A percentile compares a stretch with the other conserved stretches of the same genome.
Conservation (phyloP, 2,888 invertebrate genomes). For the Agrochola lychnidis region DNA sequence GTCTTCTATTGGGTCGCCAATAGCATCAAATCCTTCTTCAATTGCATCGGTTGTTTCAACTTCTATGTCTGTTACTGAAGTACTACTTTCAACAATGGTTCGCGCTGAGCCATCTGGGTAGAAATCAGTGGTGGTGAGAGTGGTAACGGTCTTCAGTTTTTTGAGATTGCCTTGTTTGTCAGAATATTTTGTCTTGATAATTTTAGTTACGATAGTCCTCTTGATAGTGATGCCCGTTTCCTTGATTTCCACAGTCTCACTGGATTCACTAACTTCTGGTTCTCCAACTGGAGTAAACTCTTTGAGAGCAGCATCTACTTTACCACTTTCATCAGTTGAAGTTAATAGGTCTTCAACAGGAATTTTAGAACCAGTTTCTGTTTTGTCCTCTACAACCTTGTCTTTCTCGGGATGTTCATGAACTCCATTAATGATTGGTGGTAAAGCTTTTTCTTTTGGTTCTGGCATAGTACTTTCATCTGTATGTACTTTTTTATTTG, state of each 20-base stretch:
- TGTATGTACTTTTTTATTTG: slow-evolving; percentile 1
- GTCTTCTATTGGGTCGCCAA: slow-evolving; percentile 75
- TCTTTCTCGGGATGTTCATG: slow-evolving; percentile 17
- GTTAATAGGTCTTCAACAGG: slow-evolving; percentile 43
- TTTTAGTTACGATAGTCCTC: slow-evolving; percentile 77
- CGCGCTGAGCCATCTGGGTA: slow-evolving; percentile 80
- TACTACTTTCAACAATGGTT: slow-evolving; percentile 74
- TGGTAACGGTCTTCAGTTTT: slow-evolving; percentile 81
- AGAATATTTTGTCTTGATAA: slow-evolving; percentile 77
- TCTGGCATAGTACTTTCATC: slow-evolving; percentile 23
- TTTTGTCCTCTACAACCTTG: not conserved
- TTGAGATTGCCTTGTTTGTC: slow-evolving; percentile 70
- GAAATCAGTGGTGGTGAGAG: slow-evolving; percentile 80
- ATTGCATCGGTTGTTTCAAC: slow-evolving; percentile 66
- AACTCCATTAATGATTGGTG: slow-evolving; percentile 45
- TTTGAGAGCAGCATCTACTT: slow-evolving; percentile 58
- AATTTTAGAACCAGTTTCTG: not conserved
- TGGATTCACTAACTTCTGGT: slow-evolving; percentile 71
- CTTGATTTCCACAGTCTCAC: slow-evolving; percentile 69
- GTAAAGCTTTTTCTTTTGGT: not conserved
- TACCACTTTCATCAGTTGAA: slow-evolving; percentile 60
- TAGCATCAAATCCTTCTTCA: slow-evolving; percentile 73
- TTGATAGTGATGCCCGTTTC: slow-evolving; percentile 74
- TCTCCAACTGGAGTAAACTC: slow-evolving; percentile 66
- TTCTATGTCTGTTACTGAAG: slow-evolving; percentile 74